A percentile compares a stretch with the other conserved stretches of the same genome.
Conservation (phyloP, 2,113 vertebrate species). For the Scatophagus argus region DNA sequence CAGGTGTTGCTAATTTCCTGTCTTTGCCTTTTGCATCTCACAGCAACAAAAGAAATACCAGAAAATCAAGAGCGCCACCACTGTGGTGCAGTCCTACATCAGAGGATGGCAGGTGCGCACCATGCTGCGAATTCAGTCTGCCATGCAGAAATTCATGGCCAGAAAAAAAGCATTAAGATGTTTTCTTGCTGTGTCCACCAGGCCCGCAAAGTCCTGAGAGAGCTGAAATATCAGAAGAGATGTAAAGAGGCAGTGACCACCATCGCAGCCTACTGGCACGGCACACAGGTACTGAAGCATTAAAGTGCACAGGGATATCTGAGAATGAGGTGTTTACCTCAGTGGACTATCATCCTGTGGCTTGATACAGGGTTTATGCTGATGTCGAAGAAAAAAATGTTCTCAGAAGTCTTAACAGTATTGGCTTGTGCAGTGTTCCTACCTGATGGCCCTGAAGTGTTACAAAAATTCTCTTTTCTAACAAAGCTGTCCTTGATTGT, state of each 20-base stretch:
- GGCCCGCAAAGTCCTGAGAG: conserved; percentile 93
- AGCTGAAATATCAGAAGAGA: conserved; percentile 94
- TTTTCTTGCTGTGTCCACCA: conserved; percentile 58
- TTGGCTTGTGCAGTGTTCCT: conserved; percentile 19
- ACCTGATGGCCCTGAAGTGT: conserved; percentile 26
- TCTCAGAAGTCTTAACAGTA: conserved; percentile 24
- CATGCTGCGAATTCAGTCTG: neutral
- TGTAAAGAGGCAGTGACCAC: conserved; percentile 94
- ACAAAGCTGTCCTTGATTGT: conserved; percentile 40
- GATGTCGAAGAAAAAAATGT: neutral
- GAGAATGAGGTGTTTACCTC: conserved; percentile 9
- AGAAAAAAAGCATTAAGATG: neutral
- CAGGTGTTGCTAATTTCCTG: neutral
- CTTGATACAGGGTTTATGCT: conserved; percentile 12
- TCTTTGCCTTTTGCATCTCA: neutral
- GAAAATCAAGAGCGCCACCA: conserved; percentile 89
- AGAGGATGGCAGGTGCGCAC: conserved; percentile 95
- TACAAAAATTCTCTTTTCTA: conserved; percentile 33
- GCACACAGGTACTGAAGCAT: conserved; percentile 89
- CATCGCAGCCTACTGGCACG: conserved; percentile 95
- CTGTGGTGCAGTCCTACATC: conserved; percentile 93
- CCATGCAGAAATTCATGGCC: neutral
- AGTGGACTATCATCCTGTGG: neutral
- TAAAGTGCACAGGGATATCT: conserved; percentile 7
- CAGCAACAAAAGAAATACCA: conserved; percentile 96